Percentiles rank a stretch among this genome's conserved stretches.
These are phyloP conservation scores for Stramonita haemastoma DNA, from an alignment of 2,888 invertebrate genomes.

Conservation along the genomic window DNA sequence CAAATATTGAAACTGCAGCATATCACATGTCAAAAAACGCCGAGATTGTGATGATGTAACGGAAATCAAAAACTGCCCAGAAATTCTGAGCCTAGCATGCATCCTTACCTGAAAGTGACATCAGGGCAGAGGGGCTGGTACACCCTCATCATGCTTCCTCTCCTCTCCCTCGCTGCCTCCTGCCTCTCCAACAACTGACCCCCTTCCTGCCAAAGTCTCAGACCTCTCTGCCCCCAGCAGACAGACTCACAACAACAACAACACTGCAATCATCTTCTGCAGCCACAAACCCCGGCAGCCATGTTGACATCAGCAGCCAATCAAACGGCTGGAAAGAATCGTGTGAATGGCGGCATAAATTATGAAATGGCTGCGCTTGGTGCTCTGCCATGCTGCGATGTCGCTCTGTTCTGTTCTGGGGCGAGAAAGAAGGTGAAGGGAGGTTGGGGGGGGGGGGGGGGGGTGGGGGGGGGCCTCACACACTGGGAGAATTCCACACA, in stretches of 20 bases:
- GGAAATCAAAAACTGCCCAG: neutral
- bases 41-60: neutral
- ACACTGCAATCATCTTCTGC: neutral
- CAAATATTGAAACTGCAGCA: too few relatives aligned
- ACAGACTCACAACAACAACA: too few relatives aligned
- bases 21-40: too few relatives aligned
- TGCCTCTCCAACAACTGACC: neutral
- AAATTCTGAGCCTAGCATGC: neutral
- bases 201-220: neutral
- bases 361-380: conserved; percentile 29
- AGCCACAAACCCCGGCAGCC: conserved; percentile 28
- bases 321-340: neutral
- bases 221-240: too few relatives aligned
- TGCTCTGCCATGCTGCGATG: conserved; percentile 14
- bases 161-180: neutral
- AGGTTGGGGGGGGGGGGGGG: too few relatives aligned
- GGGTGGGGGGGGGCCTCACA: neutral
- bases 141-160: conserved; percentile 53
- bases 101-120: conserved; percentile 61
- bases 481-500: neutral
- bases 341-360: conserved; percentile 47
- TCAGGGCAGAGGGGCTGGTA: conserved; percentile 60
- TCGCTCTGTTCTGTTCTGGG: neutral
- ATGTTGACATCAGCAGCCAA: conserved; percentile 37
- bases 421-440: too few relatives aligned